Conservation (phyloP, 2,888 invertebrate genomes). For the Rambutsinella grinnellia region DNA sequence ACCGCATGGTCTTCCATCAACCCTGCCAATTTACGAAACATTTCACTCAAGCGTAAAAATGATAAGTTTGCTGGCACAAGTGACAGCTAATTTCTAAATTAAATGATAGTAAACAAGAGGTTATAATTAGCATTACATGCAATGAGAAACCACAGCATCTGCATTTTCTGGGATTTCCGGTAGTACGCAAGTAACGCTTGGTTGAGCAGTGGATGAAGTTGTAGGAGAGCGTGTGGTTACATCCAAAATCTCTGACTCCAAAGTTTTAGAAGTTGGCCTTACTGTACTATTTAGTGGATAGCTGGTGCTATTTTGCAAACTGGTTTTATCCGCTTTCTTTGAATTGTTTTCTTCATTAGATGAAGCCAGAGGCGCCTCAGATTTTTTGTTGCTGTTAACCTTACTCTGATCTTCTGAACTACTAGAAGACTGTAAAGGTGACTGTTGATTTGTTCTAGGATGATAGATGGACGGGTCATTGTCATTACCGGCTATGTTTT, state of each 20-base stretch:
- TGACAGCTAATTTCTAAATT: neutral
- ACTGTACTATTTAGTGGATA: neutral
- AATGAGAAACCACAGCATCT: conserved; percentile 60
- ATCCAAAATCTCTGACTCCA: neutral
- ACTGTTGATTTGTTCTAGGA: neutral
- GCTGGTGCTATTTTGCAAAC: neutral
- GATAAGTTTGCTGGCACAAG: neutral
- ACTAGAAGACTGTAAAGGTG: too few species aligned
- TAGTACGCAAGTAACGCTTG: conserved; percentile 54
- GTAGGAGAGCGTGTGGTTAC: too few species aligned
- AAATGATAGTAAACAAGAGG: neutral
- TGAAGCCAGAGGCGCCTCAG: too few species aligned
- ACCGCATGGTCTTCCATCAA: conserved; percentile 19
- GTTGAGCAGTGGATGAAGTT: conserved; percentile 4
- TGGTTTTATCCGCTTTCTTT: neutral
- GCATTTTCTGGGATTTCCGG: conserved; percentile 64
- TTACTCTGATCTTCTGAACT: too few species aligned
- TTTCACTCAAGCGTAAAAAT: neutral
- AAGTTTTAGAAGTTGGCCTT: neutral
- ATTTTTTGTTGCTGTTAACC: too few species aligned
- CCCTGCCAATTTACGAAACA: conserved; percentile 12
- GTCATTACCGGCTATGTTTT: too few species aligned
- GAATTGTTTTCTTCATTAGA: too few species aligned
- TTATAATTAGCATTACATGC: conserved; percentile 43
- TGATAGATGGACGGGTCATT: neutral